These are phyloP conservation scores for Anguilla marmorata DNA, from an alignment of 2,797 vertebrate species.

Conservation along the genomic window DNA sequence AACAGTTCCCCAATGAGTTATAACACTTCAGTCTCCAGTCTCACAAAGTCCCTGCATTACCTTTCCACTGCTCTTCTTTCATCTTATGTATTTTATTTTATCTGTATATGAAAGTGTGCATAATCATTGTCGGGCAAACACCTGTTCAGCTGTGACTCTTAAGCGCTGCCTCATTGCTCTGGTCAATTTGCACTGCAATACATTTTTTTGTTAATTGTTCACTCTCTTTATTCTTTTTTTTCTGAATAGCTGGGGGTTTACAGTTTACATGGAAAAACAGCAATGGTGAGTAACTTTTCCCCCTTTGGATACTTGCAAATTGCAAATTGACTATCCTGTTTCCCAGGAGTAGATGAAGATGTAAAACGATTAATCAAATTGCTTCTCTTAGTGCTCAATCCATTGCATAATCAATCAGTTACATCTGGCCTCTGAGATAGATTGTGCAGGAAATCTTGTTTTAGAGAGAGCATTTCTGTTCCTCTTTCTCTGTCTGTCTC, in stretches of 20 bases:
- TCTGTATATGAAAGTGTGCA: not conserved
- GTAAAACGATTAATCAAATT: not conserved
- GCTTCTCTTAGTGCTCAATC: not conserved
- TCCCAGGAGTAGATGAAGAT: constrained; percentile 4
- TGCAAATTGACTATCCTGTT: constrained; percentile 42
- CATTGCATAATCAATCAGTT: not conserved
- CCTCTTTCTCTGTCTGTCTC: not conserved
- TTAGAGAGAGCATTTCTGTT: not conserved
- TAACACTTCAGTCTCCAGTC: not conserved
- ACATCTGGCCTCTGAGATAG: not conserved
- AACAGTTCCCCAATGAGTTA: not conserved
- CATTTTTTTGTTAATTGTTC: not conserved
- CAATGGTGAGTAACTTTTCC: constrained; percentile 83
- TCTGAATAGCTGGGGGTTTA: constrained; percentile 87
- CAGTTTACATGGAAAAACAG: constrained; percentile 85
- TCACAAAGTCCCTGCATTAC: not conserved
- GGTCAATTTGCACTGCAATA: not conserved
- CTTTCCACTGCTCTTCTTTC: not conserved
- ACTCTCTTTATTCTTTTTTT: constrained; percentile 35
- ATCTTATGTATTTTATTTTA: not conserved
- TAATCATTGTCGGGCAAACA: not conserved
- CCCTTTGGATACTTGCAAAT: constrained; percentile 18
- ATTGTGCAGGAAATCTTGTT: not conserved
- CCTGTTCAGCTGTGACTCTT: not conserved
- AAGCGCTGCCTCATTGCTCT: not conserved